Evolutionary conservation across 2,113 vertebrate genomes (phyloP).

Genomic region (Hassar affinis): DNA sequence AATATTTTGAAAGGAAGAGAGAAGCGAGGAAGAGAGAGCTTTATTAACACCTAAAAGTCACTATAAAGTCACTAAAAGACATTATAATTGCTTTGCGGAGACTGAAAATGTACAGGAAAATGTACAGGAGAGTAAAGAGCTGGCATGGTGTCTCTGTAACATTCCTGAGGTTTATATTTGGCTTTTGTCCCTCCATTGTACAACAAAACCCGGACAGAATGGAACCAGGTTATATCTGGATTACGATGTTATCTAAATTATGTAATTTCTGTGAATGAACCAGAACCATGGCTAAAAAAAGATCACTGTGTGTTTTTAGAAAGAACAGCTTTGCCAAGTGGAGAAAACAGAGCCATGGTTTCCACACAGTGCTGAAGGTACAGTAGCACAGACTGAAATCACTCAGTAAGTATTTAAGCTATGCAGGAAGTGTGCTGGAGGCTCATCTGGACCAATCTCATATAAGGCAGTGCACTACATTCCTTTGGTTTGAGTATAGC

Average conservation of each 20-base stretch:
- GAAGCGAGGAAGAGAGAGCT: not conserved
- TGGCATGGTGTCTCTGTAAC: not conserved
- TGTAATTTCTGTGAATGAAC: slow-evolving; percentile 45
- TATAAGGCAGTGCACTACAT: slow-evolving; percentile 32
- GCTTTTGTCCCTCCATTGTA: slow-evolving; percentile 5
- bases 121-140: not conserved
- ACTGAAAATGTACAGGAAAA: not conserved
- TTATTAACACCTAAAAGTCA: not conserved
- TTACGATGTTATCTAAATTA: not conserved
- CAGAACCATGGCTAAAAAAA: slow-evolving; percentile 5
- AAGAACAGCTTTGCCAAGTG: slow-evolving; percentile 26
- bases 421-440: slow-evolving; percentile 25
- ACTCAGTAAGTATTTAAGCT: slow-evolving; percentile 46
- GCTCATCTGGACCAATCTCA: slow-evolving; percentile 28
- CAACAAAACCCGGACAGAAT: not conserved
- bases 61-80: too few species aligned
- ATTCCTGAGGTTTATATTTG: slow-evolving; percentile 19
- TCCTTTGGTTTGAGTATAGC: not conserved
- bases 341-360: slow-evolving; percentile 7
- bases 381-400: slow-evolving; percentile 51
- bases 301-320: slow-evolving; percentile 37
- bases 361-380: slow-evolving; percentile 14
- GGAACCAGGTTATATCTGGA: slow-evolving; percentile 40
- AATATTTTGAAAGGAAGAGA: not conserved
- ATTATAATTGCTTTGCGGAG: slow-evolving; percentile 2